Base-by-base conservation (phyloP, 2,888 invertebrate genomes). In the Taphrorychus bicolor region DNA sequence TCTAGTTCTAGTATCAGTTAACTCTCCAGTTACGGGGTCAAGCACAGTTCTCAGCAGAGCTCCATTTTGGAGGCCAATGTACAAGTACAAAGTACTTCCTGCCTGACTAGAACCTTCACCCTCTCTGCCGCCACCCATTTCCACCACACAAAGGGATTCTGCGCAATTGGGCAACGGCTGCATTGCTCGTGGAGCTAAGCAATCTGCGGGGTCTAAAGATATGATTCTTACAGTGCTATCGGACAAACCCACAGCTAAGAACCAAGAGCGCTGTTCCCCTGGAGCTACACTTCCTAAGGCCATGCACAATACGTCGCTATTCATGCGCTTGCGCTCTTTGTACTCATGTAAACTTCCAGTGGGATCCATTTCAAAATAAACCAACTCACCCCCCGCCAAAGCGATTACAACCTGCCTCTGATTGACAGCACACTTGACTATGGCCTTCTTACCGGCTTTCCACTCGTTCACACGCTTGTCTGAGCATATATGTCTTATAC, bases 361-460 rank as follows among this genome's bases (percentile, higher is more conserved):
- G 74, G 96, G 93, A 83, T 99, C 98, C 97, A 99, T 96, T 86
- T 99, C 98, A 82, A 99, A 99, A 84, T 98, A 99, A 48, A 99
- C 97, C 68, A 99, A 85, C 85, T 99, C 99, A 41, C 98, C 96
- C 2, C 98, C 98, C 40, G 96, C 95, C 51, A 99, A 84, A 1
- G 99, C 98, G 72, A 99, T 98, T 0, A 98, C 98, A 23, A 99
- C 98, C 85, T 99, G 99, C 69, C 98, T 87, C 81, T 97, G 95
- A 84, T 99, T 99, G 16, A 99, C 96, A 0, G 99, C 98, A 83
- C 98, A 99, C 82, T 95, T 95, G 0, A 96, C 93, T 66, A 99
- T 99, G 0, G 93, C 93, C 77, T 97, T 96, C 82, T 98, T 98
- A 18, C 97, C 97, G 0, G 97, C 95, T 81, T 98, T 97, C 99